phyloP scores from a whole-genome alignment of 2,797 vertebrate genomes.

The Martes flavigula region DNA sequence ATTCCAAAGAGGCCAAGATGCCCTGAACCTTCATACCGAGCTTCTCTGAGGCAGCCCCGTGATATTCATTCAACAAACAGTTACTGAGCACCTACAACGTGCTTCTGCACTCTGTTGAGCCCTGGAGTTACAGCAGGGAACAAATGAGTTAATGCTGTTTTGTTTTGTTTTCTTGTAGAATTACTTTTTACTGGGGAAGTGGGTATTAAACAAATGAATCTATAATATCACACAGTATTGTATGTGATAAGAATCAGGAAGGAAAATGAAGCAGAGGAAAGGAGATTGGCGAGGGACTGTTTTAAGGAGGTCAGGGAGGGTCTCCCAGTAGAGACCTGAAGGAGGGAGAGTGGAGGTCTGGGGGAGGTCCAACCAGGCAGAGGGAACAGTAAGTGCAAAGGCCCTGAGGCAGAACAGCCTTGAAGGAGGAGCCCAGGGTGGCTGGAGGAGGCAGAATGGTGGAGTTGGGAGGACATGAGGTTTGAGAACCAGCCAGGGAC shows the following conservation, averaged over 20 bases:
- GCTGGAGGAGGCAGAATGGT: background rate
- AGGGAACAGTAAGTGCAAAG: background rate
- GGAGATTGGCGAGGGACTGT: background rate
- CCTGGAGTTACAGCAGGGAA: background rate
- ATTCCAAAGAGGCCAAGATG: background rate
- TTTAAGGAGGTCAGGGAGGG: background rate
- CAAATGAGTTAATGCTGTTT: background rate
- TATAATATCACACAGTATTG: background rate
- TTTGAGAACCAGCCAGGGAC: background rate
- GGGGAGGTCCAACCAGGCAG: background rate
- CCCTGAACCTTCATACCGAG: background rate
- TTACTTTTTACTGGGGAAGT: background rate
- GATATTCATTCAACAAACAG: background rate
- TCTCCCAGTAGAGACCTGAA: background rate
- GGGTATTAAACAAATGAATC: background rate
- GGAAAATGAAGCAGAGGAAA: background rate
- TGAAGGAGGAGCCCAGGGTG: background rate
- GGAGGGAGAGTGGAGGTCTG: background rate
- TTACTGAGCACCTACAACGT: rapidly evolving
- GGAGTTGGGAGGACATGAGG: background rate
- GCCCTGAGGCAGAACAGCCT: background rate
- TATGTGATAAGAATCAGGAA: background rate
- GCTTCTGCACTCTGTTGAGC: background rate
- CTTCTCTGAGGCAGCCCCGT: background rate
- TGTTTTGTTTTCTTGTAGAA: background rate